Evolutionary conservation across 2,888 invertebrate species (phyloP).

Genomic region (Antheraea yamamai): DNA sequence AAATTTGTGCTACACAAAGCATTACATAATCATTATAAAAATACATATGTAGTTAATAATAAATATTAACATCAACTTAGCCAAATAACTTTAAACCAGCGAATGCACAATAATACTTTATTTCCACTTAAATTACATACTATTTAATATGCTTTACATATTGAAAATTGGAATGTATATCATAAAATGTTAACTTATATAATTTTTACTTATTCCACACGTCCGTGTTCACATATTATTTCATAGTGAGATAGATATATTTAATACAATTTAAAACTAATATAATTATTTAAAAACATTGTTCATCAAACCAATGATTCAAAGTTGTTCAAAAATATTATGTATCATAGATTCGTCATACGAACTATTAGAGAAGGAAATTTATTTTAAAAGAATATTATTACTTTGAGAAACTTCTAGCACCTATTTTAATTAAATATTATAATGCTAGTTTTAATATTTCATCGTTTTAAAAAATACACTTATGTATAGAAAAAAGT

Average conservation of each 20-base stretch:
- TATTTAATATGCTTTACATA: conserved; percentile 44
- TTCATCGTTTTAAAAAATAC: conserved; percentile 36
- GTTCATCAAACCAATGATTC: conserved; percentile 16
- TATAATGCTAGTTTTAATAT: conserved; percentile 46
- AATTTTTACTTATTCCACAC: neutral
- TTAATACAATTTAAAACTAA: neutral
- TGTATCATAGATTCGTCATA: conserved; percentile 19
- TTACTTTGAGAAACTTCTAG: conserved; percentile 45
- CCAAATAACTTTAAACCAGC: conserved; percentile 67
- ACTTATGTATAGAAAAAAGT: conserved; percentile 57
- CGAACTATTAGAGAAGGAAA: conserved; percentile 27
- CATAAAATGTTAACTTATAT: neutral
- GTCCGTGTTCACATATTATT: neutral
- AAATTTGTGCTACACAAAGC: conserved; percentile 81
- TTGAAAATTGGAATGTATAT: conserved; percentile 54
- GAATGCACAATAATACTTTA: conserved; percentile 77
- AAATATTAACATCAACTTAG: conserved; percentile 79
- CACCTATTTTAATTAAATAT: conserved; percentile 47
- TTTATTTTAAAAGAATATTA: conserved; percentile 19
- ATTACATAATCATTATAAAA: conserved; percentile 67
- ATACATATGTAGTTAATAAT: conserved; percentile 73
- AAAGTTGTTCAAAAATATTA: conserved; percentile 15
- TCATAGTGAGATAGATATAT: neutral
- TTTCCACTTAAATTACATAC: conserved; percentile 62
- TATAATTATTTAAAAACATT: neutral